Conservation (phyloP, 2,888 invertebrate genomes). For the Andrena haemorrhoa region DNA sequence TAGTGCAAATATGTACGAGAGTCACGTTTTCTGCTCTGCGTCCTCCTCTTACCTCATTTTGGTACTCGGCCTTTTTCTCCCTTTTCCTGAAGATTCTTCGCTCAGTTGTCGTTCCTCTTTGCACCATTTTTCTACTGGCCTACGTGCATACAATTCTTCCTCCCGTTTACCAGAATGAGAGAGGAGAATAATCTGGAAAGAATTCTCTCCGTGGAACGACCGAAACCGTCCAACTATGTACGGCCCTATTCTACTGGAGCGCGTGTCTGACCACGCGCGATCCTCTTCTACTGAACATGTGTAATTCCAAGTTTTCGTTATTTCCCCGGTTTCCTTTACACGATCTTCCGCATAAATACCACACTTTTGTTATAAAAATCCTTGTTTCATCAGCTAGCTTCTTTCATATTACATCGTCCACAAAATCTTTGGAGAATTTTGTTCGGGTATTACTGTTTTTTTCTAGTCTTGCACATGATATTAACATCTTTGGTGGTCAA, state of each 20-base stretch:
- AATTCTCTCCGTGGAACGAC: neutral
- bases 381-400: too few relatives aligned
- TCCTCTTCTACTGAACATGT: slow-evolving; percentile 13
- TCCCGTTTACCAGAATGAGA: neutral
- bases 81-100: slow-evolving; percentile 15
- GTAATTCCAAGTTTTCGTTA: neutral
- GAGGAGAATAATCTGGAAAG: neutral
- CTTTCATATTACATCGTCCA: neutral
- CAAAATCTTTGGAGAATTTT: neutral
- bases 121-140: neutral
- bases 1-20: slow-evolving; percentile 41
- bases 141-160: neutral
- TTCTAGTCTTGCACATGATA: neutral
- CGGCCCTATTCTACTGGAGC: neutral
- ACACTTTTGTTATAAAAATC: too few relatives aligned
- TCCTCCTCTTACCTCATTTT: slow-evolving; percentile 36
- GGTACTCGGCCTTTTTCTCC: slow-evolving; percentile 6
- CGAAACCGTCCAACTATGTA: neutral
- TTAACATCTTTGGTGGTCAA: too few relatives aligned
- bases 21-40: slow-evolving; percentile 51
- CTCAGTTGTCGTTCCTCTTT: neutral
- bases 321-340: too few relatives aligned
- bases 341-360: too few relatives aligned
- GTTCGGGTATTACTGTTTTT: neutral
- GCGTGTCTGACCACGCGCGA: slow-evolving; percentile 12